A percentile compares a stretch with the other conserved stretches of the same genome.
Conservation (phyloP, 2,797 vertebrate species). For the Hozukius guyotensis region DNA sequence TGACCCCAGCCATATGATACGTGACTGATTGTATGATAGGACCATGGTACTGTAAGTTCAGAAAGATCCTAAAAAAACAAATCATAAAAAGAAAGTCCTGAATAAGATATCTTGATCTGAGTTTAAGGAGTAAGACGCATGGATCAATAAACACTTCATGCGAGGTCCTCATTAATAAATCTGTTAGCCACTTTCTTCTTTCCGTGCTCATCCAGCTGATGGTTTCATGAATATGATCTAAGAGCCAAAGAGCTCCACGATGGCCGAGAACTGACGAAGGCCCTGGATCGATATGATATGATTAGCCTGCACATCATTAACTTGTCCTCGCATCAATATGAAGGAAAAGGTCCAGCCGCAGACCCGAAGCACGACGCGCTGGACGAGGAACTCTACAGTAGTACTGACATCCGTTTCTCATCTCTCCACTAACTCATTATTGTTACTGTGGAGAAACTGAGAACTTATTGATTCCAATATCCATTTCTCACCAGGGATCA, state of each 20-base stretch:
- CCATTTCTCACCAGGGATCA: slow-evolving; percentile 75
- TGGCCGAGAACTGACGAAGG: not conserved
- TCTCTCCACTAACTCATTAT: slow-evolving; percentile 46
- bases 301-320: slow-evolving; percentile 45
- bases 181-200: not conserved
- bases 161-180: slow-evolving; percentile 10
- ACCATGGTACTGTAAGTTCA: not conserved
- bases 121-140: not conserved
- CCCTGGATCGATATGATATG: slow-evolving; percentile 26
- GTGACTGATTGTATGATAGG: too few species aligned
- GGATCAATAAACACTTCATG: slow-evolving; percentile 1
- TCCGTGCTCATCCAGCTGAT: not conserved
- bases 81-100: not conserved
- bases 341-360: slow-evolving; percentile 8
- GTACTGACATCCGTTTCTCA: not conserved
- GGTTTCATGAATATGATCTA: slow-evolving; percentile 1
- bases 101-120: not conserved
- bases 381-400: not conserved
- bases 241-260: not conserved
- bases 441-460: slow-evolving; percentile 53
- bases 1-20: too few species aligned
- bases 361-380: not conserved
- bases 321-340: not conserved
- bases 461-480: slow-evolving; percentile 79
- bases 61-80: not conserved